phyloP scores from a whole-genome alignment of 2,113 vertebrate species.

The Empidonax alnorum region DNA sequence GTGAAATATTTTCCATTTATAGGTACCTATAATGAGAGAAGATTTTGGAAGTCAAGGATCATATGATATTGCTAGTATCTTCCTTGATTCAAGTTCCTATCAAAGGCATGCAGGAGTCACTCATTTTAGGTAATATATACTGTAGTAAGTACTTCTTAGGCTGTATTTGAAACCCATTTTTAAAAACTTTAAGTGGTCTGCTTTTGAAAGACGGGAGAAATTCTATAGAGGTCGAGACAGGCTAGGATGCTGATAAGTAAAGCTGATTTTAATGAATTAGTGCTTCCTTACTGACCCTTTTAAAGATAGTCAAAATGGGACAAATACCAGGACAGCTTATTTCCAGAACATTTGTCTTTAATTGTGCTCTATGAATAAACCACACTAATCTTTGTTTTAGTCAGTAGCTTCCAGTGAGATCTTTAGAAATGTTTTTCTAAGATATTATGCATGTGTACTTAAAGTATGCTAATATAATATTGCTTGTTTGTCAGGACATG shows the following conservation, averaged over 20 bases:
- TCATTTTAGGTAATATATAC: neutral
- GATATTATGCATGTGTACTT: neutral
- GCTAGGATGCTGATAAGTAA: neutral
- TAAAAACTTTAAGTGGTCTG: neutral
- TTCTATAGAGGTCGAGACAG: neutral
- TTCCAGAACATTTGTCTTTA: neutral
- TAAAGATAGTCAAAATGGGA: neutral
- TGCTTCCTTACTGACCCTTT: neutral
- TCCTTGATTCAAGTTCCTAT: neutral
- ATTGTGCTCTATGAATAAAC: neutral
- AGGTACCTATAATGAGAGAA: neutral
- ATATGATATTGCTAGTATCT: neutral
- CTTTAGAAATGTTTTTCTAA: neutral
- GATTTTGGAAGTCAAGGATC: neutral
- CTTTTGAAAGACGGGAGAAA: neutral
- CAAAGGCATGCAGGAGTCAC: neutral
- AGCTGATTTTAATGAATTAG: neutral
- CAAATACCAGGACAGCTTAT: neutral
- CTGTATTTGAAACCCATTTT: neutral
- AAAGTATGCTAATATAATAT: neutral
- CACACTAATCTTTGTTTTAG: neutral
- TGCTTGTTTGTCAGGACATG: neutral
- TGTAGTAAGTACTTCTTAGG: neutral
- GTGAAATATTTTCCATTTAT: neutral
- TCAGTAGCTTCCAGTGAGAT: neutral